Conservation (phyloP, 2,888 invertebrate species). For the Bembecia ichneumoniformis region DNA sequence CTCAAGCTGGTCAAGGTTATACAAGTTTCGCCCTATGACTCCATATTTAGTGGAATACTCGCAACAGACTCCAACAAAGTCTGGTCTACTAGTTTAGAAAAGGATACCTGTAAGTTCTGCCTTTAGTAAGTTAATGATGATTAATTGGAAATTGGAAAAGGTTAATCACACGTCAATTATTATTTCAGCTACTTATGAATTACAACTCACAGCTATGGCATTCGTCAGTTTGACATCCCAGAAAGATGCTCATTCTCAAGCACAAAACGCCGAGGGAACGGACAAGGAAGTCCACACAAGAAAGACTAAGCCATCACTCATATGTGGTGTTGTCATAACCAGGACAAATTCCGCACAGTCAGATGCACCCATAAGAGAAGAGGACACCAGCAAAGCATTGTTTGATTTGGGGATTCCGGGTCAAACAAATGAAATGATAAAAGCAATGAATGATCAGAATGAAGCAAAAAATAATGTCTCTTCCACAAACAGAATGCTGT, state of each 20-base stretch:
- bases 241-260: slow-evolving; percentile 44
- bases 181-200: slow-evolving; percentile 48
- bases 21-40: slow-evolving; percentile 59
- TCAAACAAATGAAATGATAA: slow-evolving; percentile 64
- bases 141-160: not conserved
- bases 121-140: not conserved
- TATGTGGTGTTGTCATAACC: slow-evolving; percentile 54
- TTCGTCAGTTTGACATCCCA: slow-evolving; percentile 56
- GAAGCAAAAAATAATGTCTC: slow-evolving; percentile 73
- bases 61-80: slow-evolving; percentile 55
- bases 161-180: not conserved
- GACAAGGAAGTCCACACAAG: slow-evolving; percentile 44
- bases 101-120: slow-evolving; percentile 52
- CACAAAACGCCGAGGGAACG: slow-evolving; percentile 38
- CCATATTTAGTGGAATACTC: slow-evolving; percentile 61
- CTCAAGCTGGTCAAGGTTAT: slow-evolving; percentile 78
- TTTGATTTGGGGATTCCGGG: slow-evolving; percentile 49
- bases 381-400: slow-evolving; percentile 54
- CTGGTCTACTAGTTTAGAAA: slow-evolving; percentile 61
- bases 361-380: slow-evolving; percentile 42
- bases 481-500: slow-evolving; percentile 60
- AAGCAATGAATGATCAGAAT: slow-evolving; percentile 84
- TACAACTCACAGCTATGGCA: slow-evolving; percentile 61
- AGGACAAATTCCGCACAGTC: slow-evolving; percentile 35
- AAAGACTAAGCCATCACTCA: slow-evolving; percentile 53